A percentile compares a stretch with the other conserved stretches of the same genome.
Evolutionary conservation across 2,113 vertebrate species (phyloP).

Genomic region (Carlito syrichta): DNA sequence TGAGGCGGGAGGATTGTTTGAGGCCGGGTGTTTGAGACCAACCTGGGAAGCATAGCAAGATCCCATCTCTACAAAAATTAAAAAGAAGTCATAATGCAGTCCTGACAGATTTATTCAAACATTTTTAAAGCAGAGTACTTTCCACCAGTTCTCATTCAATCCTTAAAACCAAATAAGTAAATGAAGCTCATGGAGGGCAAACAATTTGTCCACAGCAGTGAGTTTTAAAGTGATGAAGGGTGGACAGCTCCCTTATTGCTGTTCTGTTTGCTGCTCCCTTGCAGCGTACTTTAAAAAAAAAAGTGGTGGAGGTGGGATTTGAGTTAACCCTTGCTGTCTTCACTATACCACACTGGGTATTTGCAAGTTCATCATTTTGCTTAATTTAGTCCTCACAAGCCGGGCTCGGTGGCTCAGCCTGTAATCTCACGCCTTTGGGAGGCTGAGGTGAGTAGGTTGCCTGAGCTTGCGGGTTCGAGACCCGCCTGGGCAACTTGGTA

Average conservation of each 20-base stretch:
- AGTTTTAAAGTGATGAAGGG: neutral
- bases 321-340: neutral
- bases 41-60: too few relatives aligned
- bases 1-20: too few relatives aligned
- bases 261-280: too few relatives aligned
- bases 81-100: accelerated
- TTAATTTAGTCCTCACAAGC: neutral
- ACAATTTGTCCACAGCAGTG: neutral
- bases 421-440: too few relatives aligned
- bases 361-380: neutral
- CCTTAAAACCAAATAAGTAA: neutral
- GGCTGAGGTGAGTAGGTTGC: too few relatives aligned
- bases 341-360: accelerated
- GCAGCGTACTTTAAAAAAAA: too few relatives aligned
- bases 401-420: too few relatives aligned
- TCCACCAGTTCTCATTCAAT: neutral
- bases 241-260: too few relatives aligned
- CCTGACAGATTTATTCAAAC: accelerated
- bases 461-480: too few relatives aligned
- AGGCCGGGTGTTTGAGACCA: too few relatives aligned
- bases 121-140: neutral
- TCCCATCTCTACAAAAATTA: too few relatives aligned
- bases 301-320: neutral
- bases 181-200: neutral
- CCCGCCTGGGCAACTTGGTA: too few relatives aligned